Conservation (phyloP, 2,113 vertebrate genomes). For the Fulica atra region DNA sequence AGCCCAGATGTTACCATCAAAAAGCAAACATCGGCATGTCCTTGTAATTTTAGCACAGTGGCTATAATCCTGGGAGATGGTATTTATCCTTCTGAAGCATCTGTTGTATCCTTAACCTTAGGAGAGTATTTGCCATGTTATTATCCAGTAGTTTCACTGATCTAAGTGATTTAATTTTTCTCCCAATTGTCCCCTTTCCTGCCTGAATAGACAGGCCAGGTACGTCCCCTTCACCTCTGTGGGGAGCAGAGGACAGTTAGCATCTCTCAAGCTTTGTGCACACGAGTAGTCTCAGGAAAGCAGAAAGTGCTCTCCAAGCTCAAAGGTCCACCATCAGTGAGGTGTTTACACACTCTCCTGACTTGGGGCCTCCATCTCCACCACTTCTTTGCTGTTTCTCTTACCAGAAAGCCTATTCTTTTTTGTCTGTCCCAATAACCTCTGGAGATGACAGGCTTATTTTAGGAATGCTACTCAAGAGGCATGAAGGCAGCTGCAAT, state of each 20-base stretch:
- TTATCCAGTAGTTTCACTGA: neutral
- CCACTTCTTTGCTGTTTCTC: neutral
- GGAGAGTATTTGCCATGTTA: neutral
- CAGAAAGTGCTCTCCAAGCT: neutral
- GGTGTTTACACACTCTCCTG: neutral
- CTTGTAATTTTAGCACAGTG: neutral
- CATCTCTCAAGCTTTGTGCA: neutral
- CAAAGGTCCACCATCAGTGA: fast-evolving
- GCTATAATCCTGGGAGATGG: neutral
- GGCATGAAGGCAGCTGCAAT: neutral
- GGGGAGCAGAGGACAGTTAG: neutral
- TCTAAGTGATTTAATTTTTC: neutral
- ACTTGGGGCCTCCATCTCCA: neutral
- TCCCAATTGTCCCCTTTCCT: neutral
- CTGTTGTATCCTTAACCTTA: neutral
- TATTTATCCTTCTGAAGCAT: neutral
- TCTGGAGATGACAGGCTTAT: neutral
- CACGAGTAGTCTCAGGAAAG: neutral
- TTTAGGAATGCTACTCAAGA: neutral
- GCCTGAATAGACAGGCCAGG: neutral
- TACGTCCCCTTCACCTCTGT: neutral
- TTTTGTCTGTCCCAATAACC: neutral
- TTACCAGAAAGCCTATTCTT: neutral
- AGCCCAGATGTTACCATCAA: neutral
- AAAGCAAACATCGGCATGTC: neutral